Evolutionary conservation across 1,140 invertebrate species (phyloP).

Genomic region (Caenorhabditis elegans): DNA sequence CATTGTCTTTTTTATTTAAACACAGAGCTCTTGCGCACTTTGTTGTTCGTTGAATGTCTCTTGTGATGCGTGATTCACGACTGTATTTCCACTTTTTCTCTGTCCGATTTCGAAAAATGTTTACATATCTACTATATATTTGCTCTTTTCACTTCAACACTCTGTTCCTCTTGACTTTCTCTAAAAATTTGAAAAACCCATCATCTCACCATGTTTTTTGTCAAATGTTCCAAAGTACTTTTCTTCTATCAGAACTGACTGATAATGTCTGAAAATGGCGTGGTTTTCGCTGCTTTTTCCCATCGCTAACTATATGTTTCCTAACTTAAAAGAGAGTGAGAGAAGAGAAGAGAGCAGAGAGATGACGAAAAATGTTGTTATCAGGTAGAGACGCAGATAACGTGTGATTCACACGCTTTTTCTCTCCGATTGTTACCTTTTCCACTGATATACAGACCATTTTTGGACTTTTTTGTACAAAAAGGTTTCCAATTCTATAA

Average conservation of each 20-base stretch:
- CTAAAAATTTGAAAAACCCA: neutral
- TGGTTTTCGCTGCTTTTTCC: neutral
- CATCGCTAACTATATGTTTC: conserved; percentile 23
- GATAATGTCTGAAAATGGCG: neutral
- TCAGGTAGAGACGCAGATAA: conserved; percentile 1
- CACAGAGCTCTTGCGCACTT: neutral
- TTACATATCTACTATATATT: conserved; percentile 34
- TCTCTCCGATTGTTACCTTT: neutral
- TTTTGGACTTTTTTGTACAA: too few relatives aligned
- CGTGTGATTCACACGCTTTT: conserved; percentile 9
- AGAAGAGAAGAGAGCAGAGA: neutral
- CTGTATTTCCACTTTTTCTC: conserved; percentile 4
- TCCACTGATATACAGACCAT: neutral
- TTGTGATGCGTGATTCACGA: conserved; percentile 27
- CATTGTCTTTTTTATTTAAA: neutral
- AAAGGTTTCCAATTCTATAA: too few relatives aligned
- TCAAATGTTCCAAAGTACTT: neutral
- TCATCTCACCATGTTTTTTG: neutral
- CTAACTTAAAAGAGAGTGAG: neutral
- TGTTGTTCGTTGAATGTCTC: neutral
- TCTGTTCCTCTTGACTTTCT: conserved; percentile 5
- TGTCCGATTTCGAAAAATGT: neutral
- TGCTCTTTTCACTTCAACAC: conserved; percentile 13
- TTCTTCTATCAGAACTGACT: neutral
- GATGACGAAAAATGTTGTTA: neutral